Conservation (phyloP, 2,113 vertebrate genomes). For the Poecilia latipinna region DNA sequence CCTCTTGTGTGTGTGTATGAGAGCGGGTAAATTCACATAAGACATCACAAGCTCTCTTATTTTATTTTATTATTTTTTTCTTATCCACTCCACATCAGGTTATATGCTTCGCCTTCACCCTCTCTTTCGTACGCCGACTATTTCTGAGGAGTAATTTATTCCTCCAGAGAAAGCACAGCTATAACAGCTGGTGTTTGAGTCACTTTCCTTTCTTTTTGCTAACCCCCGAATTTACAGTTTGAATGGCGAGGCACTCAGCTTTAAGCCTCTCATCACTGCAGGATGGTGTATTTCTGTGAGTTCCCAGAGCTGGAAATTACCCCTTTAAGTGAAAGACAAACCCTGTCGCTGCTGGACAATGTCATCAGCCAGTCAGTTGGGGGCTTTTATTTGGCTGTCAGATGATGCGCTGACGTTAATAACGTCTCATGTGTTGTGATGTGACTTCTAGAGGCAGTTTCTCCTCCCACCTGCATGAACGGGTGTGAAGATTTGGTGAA, state of each 20-base stretch:
- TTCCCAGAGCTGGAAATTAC: conserved; percentile 22
- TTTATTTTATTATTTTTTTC: background rate
- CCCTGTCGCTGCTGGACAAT: conserved; percentile 11
- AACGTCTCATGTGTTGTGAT: conserved; percentile 3
- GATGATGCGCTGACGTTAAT: background rate
- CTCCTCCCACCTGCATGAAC: background rate
- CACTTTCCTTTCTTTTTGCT: conserved; percentile 23
- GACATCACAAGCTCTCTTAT: conserved; percentile 36
- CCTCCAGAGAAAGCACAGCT: conserved; percentile 36
- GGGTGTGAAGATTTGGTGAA: background rate
- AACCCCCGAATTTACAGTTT: conserved; percentile 40
- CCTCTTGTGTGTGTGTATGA: conserved; percentile 12
- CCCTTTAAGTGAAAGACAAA: background rate
- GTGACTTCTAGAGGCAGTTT: background rate
- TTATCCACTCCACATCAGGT: conserved; percentile 26
- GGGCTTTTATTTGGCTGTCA: conserved; percentile 6
- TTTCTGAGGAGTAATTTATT: conserved; percentile 48
- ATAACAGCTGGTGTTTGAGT: conserved; percentile 55
- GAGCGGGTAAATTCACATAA: conserved; percentile 12
- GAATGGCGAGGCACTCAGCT: conserved; percentile 37
- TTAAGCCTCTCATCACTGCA: conserved; percentile 29
- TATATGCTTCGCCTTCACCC: conserved; percentile 13
- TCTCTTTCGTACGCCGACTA: conserved; percentile 17
- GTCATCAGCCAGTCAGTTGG: conserved; percentile 9
- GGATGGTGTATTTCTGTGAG: conserved; percentile 20